These are phyloP conservation scores for Drosophila dunni DNA, from an alignment of 1,140 invertebrate species.

Conservation along the genomic window DNA sequence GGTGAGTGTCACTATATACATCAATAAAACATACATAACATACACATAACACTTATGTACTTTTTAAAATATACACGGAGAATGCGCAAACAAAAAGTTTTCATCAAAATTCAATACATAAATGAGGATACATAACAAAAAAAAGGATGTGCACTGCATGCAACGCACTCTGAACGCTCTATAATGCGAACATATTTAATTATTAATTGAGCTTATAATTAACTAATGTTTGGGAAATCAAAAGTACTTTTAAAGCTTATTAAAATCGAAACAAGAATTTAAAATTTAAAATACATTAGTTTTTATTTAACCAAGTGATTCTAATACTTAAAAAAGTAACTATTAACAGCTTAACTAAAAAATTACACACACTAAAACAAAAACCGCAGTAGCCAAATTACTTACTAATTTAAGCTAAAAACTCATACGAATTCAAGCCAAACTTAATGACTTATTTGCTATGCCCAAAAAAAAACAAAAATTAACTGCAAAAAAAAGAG, in stretches of 20 bases:
- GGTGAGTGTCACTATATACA: slow-evolving; percentile 59
- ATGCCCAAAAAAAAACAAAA: slow-evolving; percentile 24
- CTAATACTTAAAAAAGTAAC: too few species aligned
- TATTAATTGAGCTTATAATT: too few species aligned
- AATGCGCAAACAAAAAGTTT: slow-evolving; percentile 52
- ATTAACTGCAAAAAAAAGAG: slow-evolving; percentile 10
- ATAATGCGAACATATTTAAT: not conserved
- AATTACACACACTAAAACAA: too few species aligned
- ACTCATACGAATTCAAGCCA: not conserved
- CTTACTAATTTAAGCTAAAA: not conserved
- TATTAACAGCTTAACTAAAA: too few species aligned
- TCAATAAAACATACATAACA: slow-evolving; percentile 25
- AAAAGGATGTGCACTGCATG: not conserved
- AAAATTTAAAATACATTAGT: too few species aligned
- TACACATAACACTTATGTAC: slow-evolving; percentile 1
- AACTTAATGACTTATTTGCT: slow-evolving; percentile 10
- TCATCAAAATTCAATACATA: slow-evolving; percentile 46
- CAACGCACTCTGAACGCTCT: slow-evolving; percentile 1
- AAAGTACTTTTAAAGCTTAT: too few species aligned
- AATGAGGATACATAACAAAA: slow-evolving; percentile 28
- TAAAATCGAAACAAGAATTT: too few species aligned
- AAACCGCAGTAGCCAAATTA: too few species aligned
- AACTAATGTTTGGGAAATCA: too few species aligned
- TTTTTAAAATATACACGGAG: not conserved
- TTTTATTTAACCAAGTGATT: too few species aligned